Percentiles rank a stretch among this genome's conserved stretches.
phyloP scores from a whole-genome alignment of 37 sponge, comb jelly and placozoan genomes.

The Oopsacas minuta region DNA sequence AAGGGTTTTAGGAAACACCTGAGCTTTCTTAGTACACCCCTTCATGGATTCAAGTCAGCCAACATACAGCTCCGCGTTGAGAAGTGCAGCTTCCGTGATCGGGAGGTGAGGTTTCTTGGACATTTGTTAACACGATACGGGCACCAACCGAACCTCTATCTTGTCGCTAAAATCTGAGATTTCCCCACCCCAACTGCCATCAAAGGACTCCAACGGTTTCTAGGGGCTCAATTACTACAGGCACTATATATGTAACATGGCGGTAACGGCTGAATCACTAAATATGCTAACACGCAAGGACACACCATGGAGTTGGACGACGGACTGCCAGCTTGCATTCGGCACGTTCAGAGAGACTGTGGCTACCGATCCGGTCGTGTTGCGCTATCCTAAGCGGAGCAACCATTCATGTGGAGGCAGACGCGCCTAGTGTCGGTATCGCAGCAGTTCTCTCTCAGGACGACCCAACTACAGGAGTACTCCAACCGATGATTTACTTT shows the following conservation, averaged over 20 bases:
- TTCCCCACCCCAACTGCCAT: conserved; percentile 18
- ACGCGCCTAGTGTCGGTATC: neutral
- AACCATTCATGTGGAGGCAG: neutral
- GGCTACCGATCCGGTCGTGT: neutral
- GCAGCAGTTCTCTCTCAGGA: neutral
- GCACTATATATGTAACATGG: conserved; percentile 3
- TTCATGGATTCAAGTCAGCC: neutral
- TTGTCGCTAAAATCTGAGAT: neutral
- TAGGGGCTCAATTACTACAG: conserved; percentile 28
- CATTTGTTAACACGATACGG: neutral
- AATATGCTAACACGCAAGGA: conserved; percentile 19
- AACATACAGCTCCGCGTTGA: neutral
- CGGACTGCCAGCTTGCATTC: conserved; percentile 25
- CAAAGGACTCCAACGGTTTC: conserved; percentile 22
- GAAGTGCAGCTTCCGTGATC: conserved; percentile 16
- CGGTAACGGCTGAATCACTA: conserved; percentile 19
- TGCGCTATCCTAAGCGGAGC: neutral
- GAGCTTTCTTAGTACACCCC: no score
- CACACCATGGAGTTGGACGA: conserved; percentile 16
- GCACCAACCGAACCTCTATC: no score
- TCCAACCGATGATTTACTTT: neutral
- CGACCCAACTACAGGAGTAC: neutral
- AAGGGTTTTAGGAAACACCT: neutral
- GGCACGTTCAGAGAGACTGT: conserved; percentile 15
- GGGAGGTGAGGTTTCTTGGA: conserved; percentile 22